Conservation (phyloP, 2,888 invertebrate genomes). For the Amphipoea oculea region DNA sequence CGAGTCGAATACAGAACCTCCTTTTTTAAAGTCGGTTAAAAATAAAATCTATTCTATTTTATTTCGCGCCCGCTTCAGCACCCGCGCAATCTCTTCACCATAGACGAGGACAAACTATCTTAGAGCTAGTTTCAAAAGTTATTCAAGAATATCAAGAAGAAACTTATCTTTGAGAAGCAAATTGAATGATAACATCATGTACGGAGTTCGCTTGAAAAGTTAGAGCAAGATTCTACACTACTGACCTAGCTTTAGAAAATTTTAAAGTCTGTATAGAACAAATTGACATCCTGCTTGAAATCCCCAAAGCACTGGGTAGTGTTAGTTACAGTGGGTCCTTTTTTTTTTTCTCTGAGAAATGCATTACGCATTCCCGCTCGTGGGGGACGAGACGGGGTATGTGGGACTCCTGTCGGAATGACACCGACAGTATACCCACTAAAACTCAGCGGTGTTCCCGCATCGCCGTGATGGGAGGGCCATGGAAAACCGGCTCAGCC, state of each 20-base stretch:
- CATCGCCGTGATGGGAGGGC: no score
- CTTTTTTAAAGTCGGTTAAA: no score
- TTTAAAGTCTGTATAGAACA: background rate
- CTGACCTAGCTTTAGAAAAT: background rate
- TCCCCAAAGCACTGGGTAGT: background rate
- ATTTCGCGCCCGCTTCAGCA: background rate
- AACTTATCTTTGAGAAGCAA: slow-evolving; percentile 54
- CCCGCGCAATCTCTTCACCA: background rate
- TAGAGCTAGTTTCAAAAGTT: slow-evolving; percentile 54
- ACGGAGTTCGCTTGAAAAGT: slow-evolving; percentile 35
- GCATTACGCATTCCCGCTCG: no score
- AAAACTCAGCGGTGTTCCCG: no score
- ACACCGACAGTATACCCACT: no score
- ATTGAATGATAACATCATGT: slow-evolving; percentile 65
- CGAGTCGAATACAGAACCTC: no score
- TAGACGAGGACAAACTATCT: slow-evolving; percentile 9
- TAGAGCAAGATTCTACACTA: background rate
- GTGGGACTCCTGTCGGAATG: no score
- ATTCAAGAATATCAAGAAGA: slow-evolving; percentile 46
- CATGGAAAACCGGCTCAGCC: no score
- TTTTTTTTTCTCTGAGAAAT: no score
- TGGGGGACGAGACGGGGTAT: no score
- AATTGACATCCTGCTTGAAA: background rate
- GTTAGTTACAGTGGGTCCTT: no score
- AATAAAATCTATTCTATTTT: background rate